These are phyloP conservation scores for Onychomys leucogaster DNA, from an alignment of 2,797 vertebrate species.

Conservation along the genomic window DNA sequence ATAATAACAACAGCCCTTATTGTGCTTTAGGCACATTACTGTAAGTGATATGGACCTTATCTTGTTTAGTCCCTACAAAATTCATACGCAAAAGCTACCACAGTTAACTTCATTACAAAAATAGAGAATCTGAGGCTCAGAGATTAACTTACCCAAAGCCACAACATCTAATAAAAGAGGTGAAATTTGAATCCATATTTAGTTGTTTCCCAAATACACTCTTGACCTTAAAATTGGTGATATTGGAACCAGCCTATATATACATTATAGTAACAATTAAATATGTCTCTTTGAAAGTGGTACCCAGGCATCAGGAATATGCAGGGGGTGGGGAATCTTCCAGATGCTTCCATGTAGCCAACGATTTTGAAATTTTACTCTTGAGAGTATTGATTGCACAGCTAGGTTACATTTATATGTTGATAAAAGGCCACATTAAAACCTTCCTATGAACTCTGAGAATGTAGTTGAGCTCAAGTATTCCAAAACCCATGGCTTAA, in stretches of 20 bases:
- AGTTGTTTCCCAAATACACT: not conserved
- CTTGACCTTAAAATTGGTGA: not conserved
- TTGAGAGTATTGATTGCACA: not conserved
- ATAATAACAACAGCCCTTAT: not conserved
- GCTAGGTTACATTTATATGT: slow-evolving; percentile 11
- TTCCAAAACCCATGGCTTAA: not conserved
- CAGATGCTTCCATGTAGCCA: not conserved
- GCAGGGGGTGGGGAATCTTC: not conserved
- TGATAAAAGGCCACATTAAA: not conserved
- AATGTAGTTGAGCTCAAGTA: not conserved
- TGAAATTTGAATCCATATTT: not conserved
- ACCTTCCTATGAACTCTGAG: not conserved
- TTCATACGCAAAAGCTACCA: not conserved
- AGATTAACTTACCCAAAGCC: not conserved
- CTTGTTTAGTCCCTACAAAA: slow-evolving; percentile 49
- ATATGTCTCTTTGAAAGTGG: not conserved
- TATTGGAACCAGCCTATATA: not conserved
- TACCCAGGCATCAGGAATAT: not conserved
- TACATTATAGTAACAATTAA: slow-evolving; percentile 5
- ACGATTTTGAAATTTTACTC: not conserved
- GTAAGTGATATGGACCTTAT: not conserved
- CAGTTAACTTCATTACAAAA: not conserved
- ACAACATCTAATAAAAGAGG: not conserved
- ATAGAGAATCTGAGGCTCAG: not conserved
- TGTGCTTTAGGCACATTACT: not conserved